Conservation (phyloP, 2,888 invertebrate genomes). For the Drosophila robusta region DNA sequence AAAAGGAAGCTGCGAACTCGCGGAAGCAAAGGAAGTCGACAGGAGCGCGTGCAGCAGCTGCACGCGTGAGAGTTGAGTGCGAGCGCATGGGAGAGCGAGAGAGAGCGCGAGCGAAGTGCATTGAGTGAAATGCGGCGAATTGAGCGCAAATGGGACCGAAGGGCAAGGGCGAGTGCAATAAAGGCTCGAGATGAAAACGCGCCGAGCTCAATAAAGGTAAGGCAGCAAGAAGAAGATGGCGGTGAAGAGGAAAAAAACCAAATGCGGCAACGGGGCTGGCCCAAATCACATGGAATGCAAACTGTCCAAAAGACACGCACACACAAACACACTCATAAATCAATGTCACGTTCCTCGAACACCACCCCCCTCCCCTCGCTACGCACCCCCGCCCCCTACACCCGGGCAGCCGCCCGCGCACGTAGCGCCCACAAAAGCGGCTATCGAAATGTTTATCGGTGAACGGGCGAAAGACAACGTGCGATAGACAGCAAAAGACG, state of each 20-base stretch:
- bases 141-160: slow-evolving; percentile 15
- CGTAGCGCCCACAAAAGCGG: slow-evolving; percentile 35
- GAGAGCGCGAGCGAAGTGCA: slow-evolving; percentile 12
- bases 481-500: slow-evolving; percentile 15
- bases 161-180: slow-evolving; percentile 3
- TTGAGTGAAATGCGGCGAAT: slow-evolving; percentile 11
- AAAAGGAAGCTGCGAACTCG: slow-evolving; percentile 56
- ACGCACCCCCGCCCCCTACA: no score
- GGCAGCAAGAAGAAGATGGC: background rate
- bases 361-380: background rate
- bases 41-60: slow-evolving; percentile 47
- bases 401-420: slow-evolving; percentile 32
- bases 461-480: slow-evolving; percentile 24
- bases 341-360: slow-evolving; percentile 41
- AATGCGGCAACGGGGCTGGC: background rate
- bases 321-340: slow-evolving; percentile 51
- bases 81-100: slow-evolving; percentile 16
- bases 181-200: background rate
- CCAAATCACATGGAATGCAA: slow-evolving; percentile 41
- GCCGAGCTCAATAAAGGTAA: slow-evolving; percentile 3
- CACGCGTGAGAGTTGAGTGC: slow-evolving; percentile 3
- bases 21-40: slow-evolving; percentile 64
- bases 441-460: slow-evolving; percentile 48
- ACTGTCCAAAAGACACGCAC: slow-evolving; percentile 4
- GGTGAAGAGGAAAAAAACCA: slow-evolving; percentile 3